Percentiles rank a stretch among this genome's conserved stretches.
Evolutionary conservation across 2,888 invertebrate genomes (phyloP).

Genomic region (Eristalis pertinax): DNA sequence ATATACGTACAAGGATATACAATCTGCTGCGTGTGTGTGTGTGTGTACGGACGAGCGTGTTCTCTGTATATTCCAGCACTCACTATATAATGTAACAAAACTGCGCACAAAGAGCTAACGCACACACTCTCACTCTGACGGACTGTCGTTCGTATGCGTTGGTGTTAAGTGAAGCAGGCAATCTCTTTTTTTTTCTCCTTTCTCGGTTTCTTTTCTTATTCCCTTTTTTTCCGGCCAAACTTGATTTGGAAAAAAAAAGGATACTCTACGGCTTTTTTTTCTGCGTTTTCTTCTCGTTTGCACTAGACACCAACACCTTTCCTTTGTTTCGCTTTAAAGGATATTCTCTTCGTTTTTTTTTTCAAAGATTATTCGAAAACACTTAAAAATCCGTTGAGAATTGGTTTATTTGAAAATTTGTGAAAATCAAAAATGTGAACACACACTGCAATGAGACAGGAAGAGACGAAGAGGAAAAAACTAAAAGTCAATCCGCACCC

Average conservation of each 20-base stretch:
- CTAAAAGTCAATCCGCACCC: constrained; percentile 70
- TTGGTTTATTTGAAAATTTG: not conserved
- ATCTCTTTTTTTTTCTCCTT: constrained; percentile 27
- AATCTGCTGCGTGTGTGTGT: not conserved
- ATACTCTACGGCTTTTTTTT: not conserved
- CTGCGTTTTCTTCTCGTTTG: not conserved
- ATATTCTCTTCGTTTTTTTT: not conserved
- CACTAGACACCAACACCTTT: not conserved
- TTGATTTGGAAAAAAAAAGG: not conserved
- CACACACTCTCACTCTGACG: constrained; percentile 18
- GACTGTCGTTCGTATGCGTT: constrained; percentile 30
- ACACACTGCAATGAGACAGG: not conserved
- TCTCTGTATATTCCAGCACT: constrained; percentile 12
- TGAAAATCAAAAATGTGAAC: not conserved
- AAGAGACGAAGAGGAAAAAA: constrained; percentile 39
- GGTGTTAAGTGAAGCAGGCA: constrained; percentile 43
- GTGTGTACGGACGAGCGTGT: not conserved
- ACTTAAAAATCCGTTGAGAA: not conserved
- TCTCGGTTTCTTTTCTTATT: not conserved
- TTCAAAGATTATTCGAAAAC: not conserved
- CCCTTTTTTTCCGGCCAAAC: not conserved
- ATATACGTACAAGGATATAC: not conserved
- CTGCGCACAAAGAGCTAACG: constrained; percentile 62
- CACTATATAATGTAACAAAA: constrained; percentile 15
- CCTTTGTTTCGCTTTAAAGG: constrained; percentile 1